A percentile compares a stretch with the other conserved stretches of the same genome.
phyloP scores from a whole-genome alignment of 2,113 vertebrate genomes.

The Panthera leo region DNA sequence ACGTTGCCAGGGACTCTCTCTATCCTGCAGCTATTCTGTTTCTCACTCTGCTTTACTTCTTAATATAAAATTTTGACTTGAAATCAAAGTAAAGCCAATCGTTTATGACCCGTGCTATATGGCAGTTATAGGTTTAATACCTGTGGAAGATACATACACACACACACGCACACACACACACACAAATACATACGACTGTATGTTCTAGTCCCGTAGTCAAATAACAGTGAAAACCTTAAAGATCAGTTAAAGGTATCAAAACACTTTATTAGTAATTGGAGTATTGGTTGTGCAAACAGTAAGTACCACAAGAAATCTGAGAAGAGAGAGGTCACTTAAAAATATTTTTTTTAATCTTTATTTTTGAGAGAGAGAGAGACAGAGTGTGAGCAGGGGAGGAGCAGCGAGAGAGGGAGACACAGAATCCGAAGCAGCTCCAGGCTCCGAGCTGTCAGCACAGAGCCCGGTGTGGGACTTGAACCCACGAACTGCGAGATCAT shows the following conservation, averaged over 20 bases:
- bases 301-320: not conserved
- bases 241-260: not conserved
- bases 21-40: not conserved
- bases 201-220: not conserved
- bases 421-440: no score
- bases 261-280: not conserved
- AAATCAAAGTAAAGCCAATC: not conserved
- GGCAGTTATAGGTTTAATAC: not conserved
- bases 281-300: not conserved
- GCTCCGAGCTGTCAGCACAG: no score
- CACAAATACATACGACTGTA: not conserved
- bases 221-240: not conserved
- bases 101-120: not conserved
- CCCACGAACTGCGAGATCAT: no score
- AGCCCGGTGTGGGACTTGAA: no score
- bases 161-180: not conserved
- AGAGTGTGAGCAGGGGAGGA: no score
- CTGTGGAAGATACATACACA: not conserved
- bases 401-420: no score
- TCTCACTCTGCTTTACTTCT: not conserved
- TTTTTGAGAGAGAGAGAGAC: no score
- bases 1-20: not conserved
- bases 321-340: not conserved
- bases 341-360: no score
- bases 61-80: not conserved